These are phyloP conservation scores for Luperina testacea DNA, from an alignment of 2,888 invertebrate genomes.

Conservation along the genomic window DNA sequence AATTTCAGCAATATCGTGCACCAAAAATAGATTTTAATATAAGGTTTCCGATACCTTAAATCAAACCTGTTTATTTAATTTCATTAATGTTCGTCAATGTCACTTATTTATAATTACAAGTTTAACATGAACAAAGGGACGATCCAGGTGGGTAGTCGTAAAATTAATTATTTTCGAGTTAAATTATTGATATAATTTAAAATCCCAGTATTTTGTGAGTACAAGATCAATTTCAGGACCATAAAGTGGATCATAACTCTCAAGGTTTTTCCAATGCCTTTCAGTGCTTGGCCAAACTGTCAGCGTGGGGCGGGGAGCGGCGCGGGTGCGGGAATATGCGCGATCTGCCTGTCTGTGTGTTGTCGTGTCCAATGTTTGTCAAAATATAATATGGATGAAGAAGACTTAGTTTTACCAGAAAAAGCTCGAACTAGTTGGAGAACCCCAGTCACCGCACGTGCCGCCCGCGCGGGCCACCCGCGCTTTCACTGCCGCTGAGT, in stretches of 20 bases:
- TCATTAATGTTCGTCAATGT: constrained; percentile 23
- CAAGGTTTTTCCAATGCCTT: not conserved
- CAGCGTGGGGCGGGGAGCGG: no score
- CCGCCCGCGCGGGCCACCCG: no score
- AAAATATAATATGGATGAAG: no score
- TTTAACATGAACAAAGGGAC: constrained; percentile 33
- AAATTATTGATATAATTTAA: constrained; percentile 23
- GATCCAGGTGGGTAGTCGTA: constrained; percentile 10
- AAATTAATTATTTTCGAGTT: constrained; percentile 32
- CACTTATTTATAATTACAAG: constrained; percentile 23
- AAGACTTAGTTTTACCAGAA: no score
- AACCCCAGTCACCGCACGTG: no score
- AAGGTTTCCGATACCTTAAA: not conserved
- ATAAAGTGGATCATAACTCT: not conserved
- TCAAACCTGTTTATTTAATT: constrained; percentile 18
- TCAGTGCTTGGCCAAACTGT: no score
- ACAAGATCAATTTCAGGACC: not conserved
- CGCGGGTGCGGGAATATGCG: no score
- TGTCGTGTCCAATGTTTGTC: no score
- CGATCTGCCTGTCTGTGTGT: no score
- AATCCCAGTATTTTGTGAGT: not conserved
- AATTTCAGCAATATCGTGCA: not conserved
- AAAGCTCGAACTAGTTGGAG: no score
- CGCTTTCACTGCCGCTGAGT: no score
- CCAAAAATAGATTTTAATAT: not conserved